Evolutionary conservation across 2,113 vertebrate species (phyloP), one percentile per base, ranked within the genome.

Genomic region (Brachypodius melanocephalos): DNA sequence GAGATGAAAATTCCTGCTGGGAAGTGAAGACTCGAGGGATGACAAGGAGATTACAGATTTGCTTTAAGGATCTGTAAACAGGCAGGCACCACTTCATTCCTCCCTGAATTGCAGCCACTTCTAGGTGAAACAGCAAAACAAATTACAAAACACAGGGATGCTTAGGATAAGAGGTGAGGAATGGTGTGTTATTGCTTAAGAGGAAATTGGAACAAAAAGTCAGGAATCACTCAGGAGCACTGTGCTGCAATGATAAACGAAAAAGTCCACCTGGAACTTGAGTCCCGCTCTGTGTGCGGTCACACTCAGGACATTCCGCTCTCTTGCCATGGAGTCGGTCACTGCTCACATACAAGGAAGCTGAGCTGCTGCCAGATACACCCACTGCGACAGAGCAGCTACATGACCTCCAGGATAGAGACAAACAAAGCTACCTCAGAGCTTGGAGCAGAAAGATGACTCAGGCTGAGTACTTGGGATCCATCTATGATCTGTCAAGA

Each of bases 221-320:
- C 93, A 88, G 84, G 77, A 93, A 87, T 95, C 49, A 31, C 57
- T 90, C 61, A 88, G 74, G 87, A 91, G 42, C 20, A 62, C 49
- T 83, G 62, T 58, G 85, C 38, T 94, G 59, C 26, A 72, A 87
- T 46, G 77, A 68, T 38, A 95, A 92, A 93, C 2, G 5, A 43
- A 72, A 82, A 66, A 24, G 45, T 62, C 28, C 0, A 3, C 61
- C 51, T 58, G 76, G 68, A 88, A 92, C 57, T 63, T n/a, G 55
- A 69, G 68, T 61, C 49, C 45, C 2, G 4, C 51, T 62, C 49
- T 10, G 46, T 79, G 58, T 20, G 28, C 17, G 28, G 68, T 55
- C 59, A 40, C 57, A 31, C 48, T 55, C 15, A 11, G 57, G 67
- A 79, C 52, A 57, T 83, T 84, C 48, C 26, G 26, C 52, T 74